These are phyloP conservation scores for Scytalopus superciliaris DNA, from an alignment of 2,113 vertebrate species.

Conservation along the genomic window DNA sequence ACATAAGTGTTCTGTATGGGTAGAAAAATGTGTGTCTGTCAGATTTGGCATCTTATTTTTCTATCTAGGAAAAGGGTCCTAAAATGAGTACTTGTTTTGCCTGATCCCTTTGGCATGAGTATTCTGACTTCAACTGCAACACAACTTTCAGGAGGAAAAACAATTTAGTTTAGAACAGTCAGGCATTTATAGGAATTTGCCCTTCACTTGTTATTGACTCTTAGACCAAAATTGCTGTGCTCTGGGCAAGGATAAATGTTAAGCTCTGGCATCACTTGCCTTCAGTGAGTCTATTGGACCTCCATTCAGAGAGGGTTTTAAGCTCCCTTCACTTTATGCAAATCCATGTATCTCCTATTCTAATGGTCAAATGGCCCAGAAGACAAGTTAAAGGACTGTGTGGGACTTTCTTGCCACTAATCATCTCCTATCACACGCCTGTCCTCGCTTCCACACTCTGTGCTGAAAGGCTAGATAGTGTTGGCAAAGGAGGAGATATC, in stretches of 20 bases:
- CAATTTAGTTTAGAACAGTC: neutral
- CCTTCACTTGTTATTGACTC: neutral
- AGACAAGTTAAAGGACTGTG: neutral
- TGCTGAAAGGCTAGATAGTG: neutral
- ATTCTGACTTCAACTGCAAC: neutral
- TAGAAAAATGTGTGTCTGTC: neutral
- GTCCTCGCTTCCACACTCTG: neutral
- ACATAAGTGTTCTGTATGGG: neutral
- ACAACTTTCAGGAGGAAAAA: neutral
- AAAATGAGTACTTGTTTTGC: neutral
- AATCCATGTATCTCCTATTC: neutral
- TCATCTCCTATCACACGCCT: neutral
- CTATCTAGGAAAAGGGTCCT: neutral
- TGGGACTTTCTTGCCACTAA: neutral
- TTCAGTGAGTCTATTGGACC: neutral
- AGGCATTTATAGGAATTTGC: neutral
- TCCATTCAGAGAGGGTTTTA: neutral
- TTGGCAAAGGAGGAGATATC: neutral
- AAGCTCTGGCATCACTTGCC: neutral
- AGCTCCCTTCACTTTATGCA: neutral
- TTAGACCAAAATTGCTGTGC: neutral
- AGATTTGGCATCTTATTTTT: neutral
- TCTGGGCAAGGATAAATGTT: neutral
- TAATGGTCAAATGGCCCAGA: neutral
- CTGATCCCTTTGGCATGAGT: neutral